Base-by-base conservation (phyloP, 2,797 vertebrate species). In the Aplochiton taeniatus region DNA sequence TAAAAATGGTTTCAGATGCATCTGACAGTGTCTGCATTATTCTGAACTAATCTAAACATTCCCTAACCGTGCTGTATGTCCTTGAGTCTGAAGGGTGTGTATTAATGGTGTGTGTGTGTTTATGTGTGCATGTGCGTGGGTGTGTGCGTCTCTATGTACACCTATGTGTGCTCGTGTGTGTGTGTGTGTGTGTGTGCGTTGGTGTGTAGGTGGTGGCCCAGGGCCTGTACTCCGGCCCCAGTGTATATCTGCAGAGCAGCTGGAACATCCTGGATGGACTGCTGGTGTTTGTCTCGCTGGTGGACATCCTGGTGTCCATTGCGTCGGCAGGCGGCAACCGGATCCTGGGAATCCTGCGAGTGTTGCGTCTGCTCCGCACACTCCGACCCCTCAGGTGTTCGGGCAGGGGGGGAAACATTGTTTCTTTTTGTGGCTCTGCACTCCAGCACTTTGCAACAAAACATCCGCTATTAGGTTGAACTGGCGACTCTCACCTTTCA, bases 211-310 rank as follows among this genome's bases (percentile, higher is more conserved):
- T 99, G 70, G 92, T 96, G 6, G 96, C 97, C 41, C 90, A 95
- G 75, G 97, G 96, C 58, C 91, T 99, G 75, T 93, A 95, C 78
- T 92, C 94, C 7, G 96, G 97, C 9, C 88, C 94, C 1, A 87
- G 91, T 1, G 93, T 95, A 10, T 99, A 99, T 80, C 94, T 98
- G 43, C 92, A 95, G 84, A 98, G 97, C 91, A 97, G 95, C 89
- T 98, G 97, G 97, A 99, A 99, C 0, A 58, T 98, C 50, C 84
- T 99, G 75, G 97, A 99, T 5, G 97, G 97, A 44, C 47, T 98
- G 46, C 86, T 98, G 80, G 97, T 99, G 65, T 95, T 95, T 44
- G 98, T 99, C 14, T 99, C 98, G 1, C 81, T 99, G 74, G 93
- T 97, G 57, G 97, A 99, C 90, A 98, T 99, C 73, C 75, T 99